Evolutionary conservation across 1,140 invertebrate genomes (phyloP), one percentile per base, ranked within the genome.

Genomic region (Vanessa atalanta): DNA sequence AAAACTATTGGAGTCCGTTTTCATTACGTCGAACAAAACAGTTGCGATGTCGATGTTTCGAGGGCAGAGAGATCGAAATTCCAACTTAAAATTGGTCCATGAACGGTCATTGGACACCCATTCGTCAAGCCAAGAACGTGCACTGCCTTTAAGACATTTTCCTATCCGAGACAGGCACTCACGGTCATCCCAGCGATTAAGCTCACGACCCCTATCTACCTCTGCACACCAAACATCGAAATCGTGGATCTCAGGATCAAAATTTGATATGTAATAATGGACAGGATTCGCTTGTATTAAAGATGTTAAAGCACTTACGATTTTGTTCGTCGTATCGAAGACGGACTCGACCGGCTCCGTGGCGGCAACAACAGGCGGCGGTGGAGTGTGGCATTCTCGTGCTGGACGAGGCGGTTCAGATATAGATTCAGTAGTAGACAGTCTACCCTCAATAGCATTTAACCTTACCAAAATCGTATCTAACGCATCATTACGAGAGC

Each of bases 241-340:
- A 66, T 82, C 66, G 57, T 78, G 57, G 12, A 79, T 48, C 47
- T n/a, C 15, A 5, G 78, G 76, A 67, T 82, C 78, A 26, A 82
- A 79, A 57, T 76, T 73, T n/a, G 76, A 79, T 0, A 82, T 70
- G 73, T 70, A 82, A 73, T 71, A 77, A 75, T 79, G 47, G 20
- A 68, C 66, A 15, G 75, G 79, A 70, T 66, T 72, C 68, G 68
- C 75, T 68, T 50, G n/a, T 20, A 67, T 53, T 12, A 48, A 53
- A 7, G 50, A 53, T 7, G 50, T 15, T n/a, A 53, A n/a, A 2
- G 50, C 15, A n/a, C n/a, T 15, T 7, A 53, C 50, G n/a, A 53
- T 53, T 15, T 15, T 53, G 50, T 53, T 15, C 50, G 50, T 15
- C 7, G 50, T 15, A n/a, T n/a, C n/a, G 15, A 31, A 31, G 26